Evolutionary conservation across 2,113 vertebrate species (phyloP), one percentile per base, ranked within the genome.

Genomic region (Onychorhynchus coronatus): DNA sequence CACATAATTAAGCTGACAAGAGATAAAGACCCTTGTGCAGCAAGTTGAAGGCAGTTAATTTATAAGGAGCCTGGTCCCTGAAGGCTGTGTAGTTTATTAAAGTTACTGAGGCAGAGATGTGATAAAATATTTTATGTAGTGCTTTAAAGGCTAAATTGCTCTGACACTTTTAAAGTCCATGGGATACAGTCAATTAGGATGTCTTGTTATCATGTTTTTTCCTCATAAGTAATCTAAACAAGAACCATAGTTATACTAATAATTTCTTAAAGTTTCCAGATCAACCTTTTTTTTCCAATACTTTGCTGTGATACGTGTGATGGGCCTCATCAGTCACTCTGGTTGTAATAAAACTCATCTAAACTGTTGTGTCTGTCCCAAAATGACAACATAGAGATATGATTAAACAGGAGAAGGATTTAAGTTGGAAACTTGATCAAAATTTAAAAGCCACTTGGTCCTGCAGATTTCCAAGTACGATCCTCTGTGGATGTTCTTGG

Each of bases 71-170:
- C 98, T 95, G 97, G 97, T 98, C 98, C 98, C 98, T 97, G 98
- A 99, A 99, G 98, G 98, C 98, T 98, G 96, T 98, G 97, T 96
- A 98, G 98, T 99, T 99, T 99, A 99, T 99, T 99, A 99, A 99
- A 99, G 98, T 98, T 98, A 98, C 98, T 98, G 98, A 98, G 97
- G 98, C 97, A 97, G 91, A 97, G 93, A 98, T 98, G 97, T 98
- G 98, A 99, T 99, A 98, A 99, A 98, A 99, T 98, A 98, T 99
- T 98, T 98, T 98, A 98, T 98, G 98, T 98, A 98, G 97, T 98
- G 98, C 96, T 98, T 98, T 98, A 98, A 98, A 97, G 96, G 95
- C 97, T 98, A 98, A 98, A 98, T 98, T 97, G 95, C 96, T 97
- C 94, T 97, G 97, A 97, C 96, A 97, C 95, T 98, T 98, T 97